These are phyloP conservation scores for Pherbina coryleti DNA, from an alignment of 2,888 invertebrate species.

Conservation along the genomic window DNA sequence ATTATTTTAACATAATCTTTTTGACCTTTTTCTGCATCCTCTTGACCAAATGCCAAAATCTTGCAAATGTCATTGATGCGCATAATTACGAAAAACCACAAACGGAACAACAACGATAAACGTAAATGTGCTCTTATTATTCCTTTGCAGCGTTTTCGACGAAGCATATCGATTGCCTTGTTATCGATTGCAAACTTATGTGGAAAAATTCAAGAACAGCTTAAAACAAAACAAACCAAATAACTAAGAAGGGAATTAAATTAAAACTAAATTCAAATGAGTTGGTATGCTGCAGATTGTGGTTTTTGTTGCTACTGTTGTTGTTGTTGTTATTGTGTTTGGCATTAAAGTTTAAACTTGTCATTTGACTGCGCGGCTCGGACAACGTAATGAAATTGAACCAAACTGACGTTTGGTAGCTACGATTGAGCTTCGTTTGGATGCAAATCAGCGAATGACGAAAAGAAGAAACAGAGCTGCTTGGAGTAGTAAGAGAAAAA, in stretches of 20 bases:
- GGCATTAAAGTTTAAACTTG: slow-evolving; percentile 22
- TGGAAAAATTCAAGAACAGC: slow-evolving; percentile 32
- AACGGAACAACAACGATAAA: slow-evolving; percentile 1
- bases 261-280: slow-evolving; percentile 39
- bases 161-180: slow-evolving; percentile 28
- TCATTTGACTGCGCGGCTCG: neutral
- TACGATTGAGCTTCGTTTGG: slow-evolving; percentile 31
- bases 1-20: too few species aligned
- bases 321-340: slow-evolving; percentile 8
- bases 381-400: slow-evolving; percentile 34
- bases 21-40: neutral
- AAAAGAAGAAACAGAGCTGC: neutral
- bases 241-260: slow-evolving; percentile 23
- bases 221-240: neutral
- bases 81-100: slow-evolving; percentile 16
- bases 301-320: neutral
- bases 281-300: slow-evolving; percentile 9
- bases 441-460: slow-evolving; percentile 26
- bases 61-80: slow-evolving; percentile 1
- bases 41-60: neutral
- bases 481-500: neutral
- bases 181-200: slow-evolving; percentile 36
- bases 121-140: neutral
- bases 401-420: slow-evolving; percentile 25
- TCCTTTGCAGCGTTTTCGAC: slow-evolving; percentile 14